phyloP scores from a whole-genome alignment of 2,888 invertebrate genomes.

The Stenotaenia linearis region DNA sequence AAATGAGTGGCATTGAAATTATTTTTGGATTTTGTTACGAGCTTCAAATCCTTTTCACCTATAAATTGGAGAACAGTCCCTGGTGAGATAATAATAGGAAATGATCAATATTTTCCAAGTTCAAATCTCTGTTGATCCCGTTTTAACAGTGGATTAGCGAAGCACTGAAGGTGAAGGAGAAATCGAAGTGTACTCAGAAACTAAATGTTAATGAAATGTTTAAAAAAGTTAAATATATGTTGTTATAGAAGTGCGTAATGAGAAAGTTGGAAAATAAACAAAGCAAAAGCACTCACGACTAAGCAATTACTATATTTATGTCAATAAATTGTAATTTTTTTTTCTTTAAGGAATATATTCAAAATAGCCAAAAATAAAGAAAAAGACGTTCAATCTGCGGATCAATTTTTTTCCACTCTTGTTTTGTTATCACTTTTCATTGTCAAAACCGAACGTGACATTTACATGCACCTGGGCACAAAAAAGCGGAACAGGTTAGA shows the following conservation, averaged over 20 bases:
- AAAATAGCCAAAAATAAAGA: not conserved
- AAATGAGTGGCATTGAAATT: constrained; percentile 21
- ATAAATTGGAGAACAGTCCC: not conserved
- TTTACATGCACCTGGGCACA: not conserved
- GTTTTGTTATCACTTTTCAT: not conserved
- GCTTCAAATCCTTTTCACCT: not conserved
- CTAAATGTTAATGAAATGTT: no score
- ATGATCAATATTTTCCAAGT: not conserved
- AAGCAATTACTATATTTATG: no score
- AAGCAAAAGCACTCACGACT: no score
- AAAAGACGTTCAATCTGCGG: not conserved
- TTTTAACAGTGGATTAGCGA: not conserved
- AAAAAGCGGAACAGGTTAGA: not conserved
- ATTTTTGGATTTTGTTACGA: not conserved
- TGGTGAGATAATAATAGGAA: not conserved
- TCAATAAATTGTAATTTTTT: no score
- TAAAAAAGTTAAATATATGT: no score
- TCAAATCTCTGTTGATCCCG: not conserved
- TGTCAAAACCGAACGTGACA: not conserved
- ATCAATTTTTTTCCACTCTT: not conserved
- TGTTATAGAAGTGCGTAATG: no score
- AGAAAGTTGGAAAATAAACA: no score
- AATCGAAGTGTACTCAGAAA: no score
- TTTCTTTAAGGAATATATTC: not conserved
- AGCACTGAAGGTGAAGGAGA: not conserved